Base-by-base conservation (phyloP, 2,797 vertebrate genomes). In the Pangasius larnaudii region DNA sequence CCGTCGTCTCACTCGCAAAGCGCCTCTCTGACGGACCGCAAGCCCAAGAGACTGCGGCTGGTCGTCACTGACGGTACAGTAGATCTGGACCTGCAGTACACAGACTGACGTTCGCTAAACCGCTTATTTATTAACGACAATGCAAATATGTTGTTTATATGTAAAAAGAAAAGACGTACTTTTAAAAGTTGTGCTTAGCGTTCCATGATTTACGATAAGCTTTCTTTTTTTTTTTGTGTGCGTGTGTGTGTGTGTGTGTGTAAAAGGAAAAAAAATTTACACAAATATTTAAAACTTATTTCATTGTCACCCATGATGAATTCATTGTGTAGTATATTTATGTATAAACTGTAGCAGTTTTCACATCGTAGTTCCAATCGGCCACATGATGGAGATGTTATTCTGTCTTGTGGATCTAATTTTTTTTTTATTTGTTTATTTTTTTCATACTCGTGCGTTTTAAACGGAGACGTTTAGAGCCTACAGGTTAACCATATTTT, bases 41-140 rank as follows among this genome's bases (percentile, higher is more conserved):
- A 97, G 87, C 97, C 97, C 88, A 97, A 97, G 93, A 95, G 97
- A 90, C 96, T 99, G 89, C 95, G 98, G 89, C 94, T 98, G n/a
- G 98, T 98, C 67, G 97, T 98, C 85, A 97, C 96, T 22, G 97
- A 99, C 0, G 97, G 97, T 84, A 97, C 97, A 24, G 98, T 99
- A 9, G 96, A 97, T 93, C 94, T 99, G 67, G 97, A 98, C 87
- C 93, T 98, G 77, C 96, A 97, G 92, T 97, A 97, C 93, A 96
- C 96, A 0, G 96, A 97, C 89, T 97, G 92, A 88, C 75, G 75
- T 72, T 80, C 80, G 51, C 53, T 80, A 30, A 78, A 71, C 51
- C 46, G 6, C 72, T 91, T 91, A 90, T 91, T 91, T 91, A 91
- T 91, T 90, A 89, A 83, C 36, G 42, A 88, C 81, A 75, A 77